These are phyloP conservation scores for Chanos chanos DNA, from an alignment of 2,797 vertebrate genomes.

Conservation along the genomic window DNA sequence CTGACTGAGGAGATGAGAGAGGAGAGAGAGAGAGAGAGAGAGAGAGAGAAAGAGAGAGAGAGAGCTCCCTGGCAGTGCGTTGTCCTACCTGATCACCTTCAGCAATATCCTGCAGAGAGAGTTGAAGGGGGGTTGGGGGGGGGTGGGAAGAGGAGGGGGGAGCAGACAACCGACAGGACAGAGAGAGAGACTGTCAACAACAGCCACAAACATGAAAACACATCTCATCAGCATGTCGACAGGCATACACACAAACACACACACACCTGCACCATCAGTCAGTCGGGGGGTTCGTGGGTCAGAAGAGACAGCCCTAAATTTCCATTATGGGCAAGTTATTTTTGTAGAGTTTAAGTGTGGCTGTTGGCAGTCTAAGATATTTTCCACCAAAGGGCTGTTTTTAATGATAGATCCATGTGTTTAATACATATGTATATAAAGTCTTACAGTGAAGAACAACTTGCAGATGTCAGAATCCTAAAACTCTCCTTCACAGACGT, in stretches of 20 bases:
- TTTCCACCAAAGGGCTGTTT: too few relatives aligned
- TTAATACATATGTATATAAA: too few relatives aligned
- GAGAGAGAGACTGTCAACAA: slow-evolving; percentile 99
- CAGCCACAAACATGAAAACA: slow-evolving; percentile 63
- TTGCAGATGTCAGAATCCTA: too few relatives aligned
- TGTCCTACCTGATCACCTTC: slow-evolving; percentile 99
- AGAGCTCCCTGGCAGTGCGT: slow-evolving; percentile 59
- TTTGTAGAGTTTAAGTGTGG: too few relatives aligned
- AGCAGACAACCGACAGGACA: slow-evolving; percentile 87
- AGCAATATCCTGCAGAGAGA: slow-evolving; percentile 96
- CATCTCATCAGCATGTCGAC: slow-evolving; percentile 46
- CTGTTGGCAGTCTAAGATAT: too few relatives aligned
- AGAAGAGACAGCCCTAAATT: too few relatives aligned
- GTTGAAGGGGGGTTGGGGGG: slow-evolving; percentile 59
- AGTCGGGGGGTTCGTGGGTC: too few relatives aligned
- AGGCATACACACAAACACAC: slow-evolving; percentile 24
- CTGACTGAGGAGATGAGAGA: slow-evolving; percentile 70
- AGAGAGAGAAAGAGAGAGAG: slow-evolving; percentile 30
- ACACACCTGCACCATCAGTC: too few relatives aligned
- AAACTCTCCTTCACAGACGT: too few relatives aligned
- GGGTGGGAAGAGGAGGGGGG: slow-evolving; percentile 55
- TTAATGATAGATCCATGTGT: too few relatives aligned
- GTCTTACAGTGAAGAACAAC: too few relatives aligned
- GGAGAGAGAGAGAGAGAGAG: slow-evolving; percentile 28
- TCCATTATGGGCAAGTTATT: too few relatives aligned